Evolutionary conservation across 2,797 vertebrate genomes (phyloP).

Genomic region (Pseudocheirus occidentalis): DNA sequence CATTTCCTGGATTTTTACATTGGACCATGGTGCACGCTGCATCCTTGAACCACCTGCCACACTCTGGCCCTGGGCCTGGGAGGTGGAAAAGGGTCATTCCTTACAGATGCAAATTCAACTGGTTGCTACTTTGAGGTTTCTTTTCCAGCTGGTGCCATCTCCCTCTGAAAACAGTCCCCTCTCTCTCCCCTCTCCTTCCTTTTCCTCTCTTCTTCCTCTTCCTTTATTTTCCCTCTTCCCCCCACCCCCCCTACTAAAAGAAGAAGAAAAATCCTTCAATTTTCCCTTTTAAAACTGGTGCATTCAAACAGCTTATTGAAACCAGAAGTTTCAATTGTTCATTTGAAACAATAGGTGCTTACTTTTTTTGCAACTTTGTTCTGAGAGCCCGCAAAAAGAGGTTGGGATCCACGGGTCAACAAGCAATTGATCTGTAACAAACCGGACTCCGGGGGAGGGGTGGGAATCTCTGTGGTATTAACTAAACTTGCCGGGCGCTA

Average conservation of each 20-base stretch:
- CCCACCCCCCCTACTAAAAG: background rate
- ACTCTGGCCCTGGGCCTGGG: background rate
- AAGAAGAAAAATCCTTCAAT: background rate
- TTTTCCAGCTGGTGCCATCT: slow-evolving; percentile 80
- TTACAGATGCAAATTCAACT: slow-evolving; percentile 66
- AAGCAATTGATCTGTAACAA: background rate
- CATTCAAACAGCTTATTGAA: slow-evolving; percentile 67
- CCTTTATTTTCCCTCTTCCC: background rate
- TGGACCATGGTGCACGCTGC: slow-evolving; percentile 76
- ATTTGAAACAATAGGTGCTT: slow-evolving; percentile 66
- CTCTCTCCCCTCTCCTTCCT: background rate
- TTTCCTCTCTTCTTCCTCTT: background rate
- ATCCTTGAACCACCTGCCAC: slow-evolving; percentile 25
- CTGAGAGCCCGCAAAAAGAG: slow-evolving; percentile 39
- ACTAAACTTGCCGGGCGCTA: background rate
- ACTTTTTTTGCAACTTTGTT: slow-evolving; percentile 46
- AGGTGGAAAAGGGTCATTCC: slow-evolving; percentile 17
- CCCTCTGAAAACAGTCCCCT: slow-evolving; percentile 60
- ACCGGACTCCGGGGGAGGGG: slow-evolving; percentile 30
- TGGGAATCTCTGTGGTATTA: slow-evolving; percentile 47
- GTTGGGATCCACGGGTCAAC: slow-evolving; percentile 48
- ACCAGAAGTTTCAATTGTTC: slow-evolving; percentile 56
- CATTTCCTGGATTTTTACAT: slow-evolving; percentile 59
- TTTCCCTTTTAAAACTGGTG: slow-evolving; percentile 69
- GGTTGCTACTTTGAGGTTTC: slow-evolving; percentile 75